Percentiles rank a stretch among this genome's conserved stretches.
phyloP scores from a whole-genome alignment of 2,113 vertebrate genomes.

The Scomber scombrus region DNA sequence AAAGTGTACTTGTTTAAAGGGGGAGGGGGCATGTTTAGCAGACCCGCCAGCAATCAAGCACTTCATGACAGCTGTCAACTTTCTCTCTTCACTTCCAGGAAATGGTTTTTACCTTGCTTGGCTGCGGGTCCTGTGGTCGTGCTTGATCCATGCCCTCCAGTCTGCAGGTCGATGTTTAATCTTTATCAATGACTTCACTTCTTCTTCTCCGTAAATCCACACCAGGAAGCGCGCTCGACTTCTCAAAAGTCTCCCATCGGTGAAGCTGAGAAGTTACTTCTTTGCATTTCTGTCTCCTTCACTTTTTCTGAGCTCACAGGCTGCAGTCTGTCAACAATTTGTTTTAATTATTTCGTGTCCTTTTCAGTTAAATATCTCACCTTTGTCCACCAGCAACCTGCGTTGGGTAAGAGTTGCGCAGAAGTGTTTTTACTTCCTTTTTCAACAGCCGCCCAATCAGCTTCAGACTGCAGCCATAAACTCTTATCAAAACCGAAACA shows the following conservation, averaged over 20 bases:
- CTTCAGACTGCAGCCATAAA: background rate
- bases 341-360: background rate
- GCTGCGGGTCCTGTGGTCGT: constrained; percentile 24
- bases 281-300: background rate
- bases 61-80: background rate
- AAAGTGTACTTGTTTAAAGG: background rate
- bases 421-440: constrained; percentile 51
- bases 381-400: background rate
- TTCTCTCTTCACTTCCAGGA: background rate
- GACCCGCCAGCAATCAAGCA: background rate
- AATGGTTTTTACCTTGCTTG: constrained; percentile 54
- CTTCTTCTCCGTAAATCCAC: background rate
- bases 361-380: background rate
- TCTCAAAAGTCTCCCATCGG: background rate
- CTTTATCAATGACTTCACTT: background rate
- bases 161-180: background rate
- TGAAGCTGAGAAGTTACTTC: background rate
- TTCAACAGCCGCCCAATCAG: constrained; percentile 51
- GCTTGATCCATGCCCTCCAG: constrained; percentile 45
- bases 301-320: too few species aligned
- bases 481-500: constrained; percentile 1
- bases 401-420: background rate
- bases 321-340: too few species aligned
- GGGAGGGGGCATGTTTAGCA: background rate
- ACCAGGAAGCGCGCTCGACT: constrained; percentile 50